phyloP scores from a whole-genome alignment of 2,888 invertebrate species.

The Callimorpha dominula region DNA sequence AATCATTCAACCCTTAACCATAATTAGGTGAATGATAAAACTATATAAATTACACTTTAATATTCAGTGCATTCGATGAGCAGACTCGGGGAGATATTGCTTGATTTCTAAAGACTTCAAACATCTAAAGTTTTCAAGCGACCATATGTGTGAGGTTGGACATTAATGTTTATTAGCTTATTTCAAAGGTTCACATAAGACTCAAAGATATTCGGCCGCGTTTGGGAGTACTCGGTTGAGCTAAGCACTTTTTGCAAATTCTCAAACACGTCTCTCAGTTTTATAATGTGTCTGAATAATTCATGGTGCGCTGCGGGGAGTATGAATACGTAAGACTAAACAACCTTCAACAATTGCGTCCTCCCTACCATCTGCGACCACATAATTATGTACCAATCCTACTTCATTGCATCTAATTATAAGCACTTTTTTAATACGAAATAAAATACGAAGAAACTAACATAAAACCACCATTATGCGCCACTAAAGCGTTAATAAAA shows the following conservation, averaged over 20 bases:
- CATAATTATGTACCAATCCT: neutral
- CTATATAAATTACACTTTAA: no score
- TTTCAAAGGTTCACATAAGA: neutral
- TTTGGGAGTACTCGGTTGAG: neutral
- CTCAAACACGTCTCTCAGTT: constrained; percentile 45
- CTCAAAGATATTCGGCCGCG: neutral
- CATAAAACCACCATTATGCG: no score
- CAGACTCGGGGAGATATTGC: neutral
- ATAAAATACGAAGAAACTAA: no score
- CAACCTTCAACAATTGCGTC: neutral
- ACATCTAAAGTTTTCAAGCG: neutral
- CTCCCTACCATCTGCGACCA: neutral
- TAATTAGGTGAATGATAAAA: no score
- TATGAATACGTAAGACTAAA: constrained; percentile 50
- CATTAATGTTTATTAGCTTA: neutral
- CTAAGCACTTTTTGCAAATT: constrained; percentile 26
- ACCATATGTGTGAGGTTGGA: neutral
- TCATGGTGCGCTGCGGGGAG: constrained; percentile 33
- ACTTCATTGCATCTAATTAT: no score
- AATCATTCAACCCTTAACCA: no score
- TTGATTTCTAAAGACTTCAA: neutral
- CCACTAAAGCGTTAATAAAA: no score
- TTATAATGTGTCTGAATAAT: constrained; percentile 55
- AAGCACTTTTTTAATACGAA: no score
- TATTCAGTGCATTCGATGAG: no score